phyloP scores from a whole-genome alignment of 2,113 vertebrate species.

The Lepidiolamprologus cunningtoni region DNA sequence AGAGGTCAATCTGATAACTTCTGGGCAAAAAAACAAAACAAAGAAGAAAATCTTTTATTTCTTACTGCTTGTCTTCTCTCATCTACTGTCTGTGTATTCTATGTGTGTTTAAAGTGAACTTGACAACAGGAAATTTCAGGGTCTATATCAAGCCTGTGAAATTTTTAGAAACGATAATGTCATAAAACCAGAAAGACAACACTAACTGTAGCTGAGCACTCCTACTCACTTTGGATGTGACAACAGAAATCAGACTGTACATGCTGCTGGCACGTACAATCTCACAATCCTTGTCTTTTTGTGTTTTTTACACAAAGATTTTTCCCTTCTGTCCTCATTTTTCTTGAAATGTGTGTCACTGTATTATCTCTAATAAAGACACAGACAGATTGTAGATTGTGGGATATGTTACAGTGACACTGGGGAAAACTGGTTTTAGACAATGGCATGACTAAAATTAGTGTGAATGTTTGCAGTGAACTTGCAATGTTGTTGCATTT shows the following conservation, averaged over 20 bases:
- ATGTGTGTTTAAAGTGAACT: neutral
- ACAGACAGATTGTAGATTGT: neutral
- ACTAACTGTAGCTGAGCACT: neutral
- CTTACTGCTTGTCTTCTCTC: neutral
- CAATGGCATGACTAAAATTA: neutral
- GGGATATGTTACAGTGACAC: neutral
- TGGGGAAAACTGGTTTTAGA: neutral
- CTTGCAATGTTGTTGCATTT: neutral
- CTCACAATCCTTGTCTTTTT: neutral
- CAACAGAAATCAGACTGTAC: neutral
- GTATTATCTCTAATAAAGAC: neutral
- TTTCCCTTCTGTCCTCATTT: neutral
- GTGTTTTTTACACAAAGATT: neutral
- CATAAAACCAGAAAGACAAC: neutral
- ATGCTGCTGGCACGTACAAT: neutral
- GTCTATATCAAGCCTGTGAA: neutral
- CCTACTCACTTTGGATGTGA: neutral
- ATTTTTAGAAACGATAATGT: neutral
- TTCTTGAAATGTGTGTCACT: neutral
- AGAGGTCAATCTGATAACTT: slow-evolving; percentile 7
- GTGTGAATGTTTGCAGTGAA: neutral
- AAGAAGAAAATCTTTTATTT: neutral
- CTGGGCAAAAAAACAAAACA: neutral
- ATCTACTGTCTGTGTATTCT: neutral
- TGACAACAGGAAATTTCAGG: neutral